phyloP scores from a whole-genome alignment of 92 coral and sea anemone species.

The Anthopleura xanthogrammica region DNA sequence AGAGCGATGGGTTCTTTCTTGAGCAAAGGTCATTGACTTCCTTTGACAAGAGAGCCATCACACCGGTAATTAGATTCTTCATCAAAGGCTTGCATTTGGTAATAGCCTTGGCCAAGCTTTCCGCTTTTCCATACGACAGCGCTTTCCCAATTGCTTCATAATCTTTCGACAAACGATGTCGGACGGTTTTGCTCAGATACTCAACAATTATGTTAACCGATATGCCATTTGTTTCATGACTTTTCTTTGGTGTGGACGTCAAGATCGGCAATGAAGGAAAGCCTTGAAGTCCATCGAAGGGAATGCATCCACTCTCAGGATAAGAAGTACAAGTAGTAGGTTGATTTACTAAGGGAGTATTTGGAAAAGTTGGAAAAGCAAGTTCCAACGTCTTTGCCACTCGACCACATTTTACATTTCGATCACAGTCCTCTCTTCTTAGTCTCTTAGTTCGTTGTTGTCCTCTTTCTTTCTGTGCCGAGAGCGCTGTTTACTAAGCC shows the following conservation, averaged over 20 bases:
- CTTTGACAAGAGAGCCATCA: neutral
- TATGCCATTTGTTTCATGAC: neutral
- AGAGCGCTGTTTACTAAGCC: neutral
- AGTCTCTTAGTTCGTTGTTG: neutral
- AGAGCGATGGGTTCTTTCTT: neutral
- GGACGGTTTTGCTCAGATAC: neutral
- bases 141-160: neutral
- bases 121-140: neutral
- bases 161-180: neutral
- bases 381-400: neutral
- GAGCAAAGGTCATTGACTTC: neutral
- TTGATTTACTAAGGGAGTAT: neutral
- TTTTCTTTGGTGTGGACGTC: neutral
- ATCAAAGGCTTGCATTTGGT: neutral
- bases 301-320: neutral
- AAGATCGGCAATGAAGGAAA: neutral
- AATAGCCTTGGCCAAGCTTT: neutral
- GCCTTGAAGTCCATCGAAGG: neutral
- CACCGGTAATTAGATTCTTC: neutral
- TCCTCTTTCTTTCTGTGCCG: neutral
- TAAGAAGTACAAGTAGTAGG: neutral
- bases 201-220: neutral
- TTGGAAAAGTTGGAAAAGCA: neutral
- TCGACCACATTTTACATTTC: neutral
- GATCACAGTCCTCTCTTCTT: neutral